Evolutionary conservation across 2,888 invertebrate species (phyloP), one percentile per base, ranked within the genome.

Genomic region (Aricia artaxerxes): DNA sequence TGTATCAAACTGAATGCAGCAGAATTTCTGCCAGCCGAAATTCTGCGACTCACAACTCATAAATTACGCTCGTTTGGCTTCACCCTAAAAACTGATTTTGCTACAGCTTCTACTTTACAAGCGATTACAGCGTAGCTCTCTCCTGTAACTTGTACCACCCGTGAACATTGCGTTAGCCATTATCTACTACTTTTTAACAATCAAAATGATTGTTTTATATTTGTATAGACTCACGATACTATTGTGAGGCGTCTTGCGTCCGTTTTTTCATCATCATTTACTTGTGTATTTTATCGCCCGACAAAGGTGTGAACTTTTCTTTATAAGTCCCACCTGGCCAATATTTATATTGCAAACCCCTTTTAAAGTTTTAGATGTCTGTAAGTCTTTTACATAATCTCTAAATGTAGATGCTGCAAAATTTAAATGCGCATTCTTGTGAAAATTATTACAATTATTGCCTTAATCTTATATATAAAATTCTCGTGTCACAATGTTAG

Each of bases 121-220:
- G 0, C 53, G 11, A 53, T 13, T 0, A 53, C 13, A 53, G 13
- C 13, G 13, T 4, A 57, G 6, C 31, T 72, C 38, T 13, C 73
- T 73, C 81, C 35, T 75, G 24, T 80, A 5, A 61, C 40, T 78
- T 82, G 77, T 40, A 81, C 85, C 89, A 86, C 79, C 78, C 84
- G 24, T 84, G 80, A 81, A 64, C 83, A 82, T 92, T 90, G 89
- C 91, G 91, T 90, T 92, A 89, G 89, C 88, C 57, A 76, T 76
- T 76, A 76, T 76, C 87, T 88, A 88, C 90, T 86, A 90, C 91
- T 92, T 93, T 93, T 92, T 91, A 91, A 89, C 90, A 90, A 90
- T 93, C 92, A 89, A 91, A 93, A 92, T 92, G 91, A 93, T 94
- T 94, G 94, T 94, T 94, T 94, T 94, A 94, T 92, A 94, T 93